Evolutionary conservation across 2,888 invertebrate genomes (phyloP).

Genomic region (Eupelmus urozonus): DNA sequence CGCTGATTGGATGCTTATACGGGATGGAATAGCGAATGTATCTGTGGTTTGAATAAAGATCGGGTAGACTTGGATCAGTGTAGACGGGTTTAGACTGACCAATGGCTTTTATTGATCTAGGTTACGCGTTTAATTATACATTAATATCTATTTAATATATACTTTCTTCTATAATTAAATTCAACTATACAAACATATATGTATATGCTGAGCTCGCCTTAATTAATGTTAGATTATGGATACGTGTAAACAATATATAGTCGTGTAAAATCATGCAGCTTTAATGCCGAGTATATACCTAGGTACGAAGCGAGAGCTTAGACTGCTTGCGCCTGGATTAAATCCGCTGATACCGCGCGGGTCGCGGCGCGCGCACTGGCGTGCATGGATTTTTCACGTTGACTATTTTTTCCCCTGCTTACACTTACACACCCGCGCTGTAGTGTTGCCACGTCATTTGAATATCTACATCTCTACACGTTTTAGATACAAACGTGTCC

Average conservation of each 20-base stretch:
- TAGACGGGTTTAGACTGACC: too few species aligned
- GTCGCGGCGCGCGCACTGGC: constrained; percentile 33
- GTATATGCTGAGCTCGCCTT: too few species aligned
- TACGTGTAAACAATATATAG: constrained; percentile 19
- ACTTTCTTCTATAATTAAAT: too few species aligned
- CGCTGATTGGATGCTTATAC: too few species aligned
- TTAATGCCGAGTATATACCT: constrained; percentile 48
- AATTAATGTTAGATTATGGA: constrained; percentile 46
- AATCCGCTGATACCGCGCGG: constrained; percentile 47
- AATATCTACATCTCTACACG: constrained; percentile 60
- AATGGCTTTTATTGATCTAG: too few species aligned
- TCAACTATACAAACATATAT: too few species aligned
- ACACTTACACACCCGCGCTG: background rate
- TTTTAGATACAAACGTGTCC: constrained; percentile 55
- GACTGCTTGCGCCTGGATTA: constrained; percentile 39
- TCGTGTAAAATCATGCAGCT: constrained; percentile 52
- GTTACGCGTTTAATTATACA: too few species aligned
- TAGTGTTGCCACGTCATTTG: constrained; percentile 52
- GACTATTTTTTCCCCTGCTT: constrained; percentile 38
- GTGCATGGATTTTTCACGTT: constrained; percentile 58
- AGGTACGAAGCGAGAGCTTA: too few species aligned
- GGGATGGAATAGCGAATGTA: too few species aligned
- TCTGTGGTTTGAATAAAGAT: too few species aligned
- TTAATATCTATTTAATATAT: too few species aligned
- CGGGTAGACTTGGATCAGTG: too few species aligned